phyloP scores from a whole-genome alignment of 2,888 invertebrate species.

The Epinotia ramella region DNA sequence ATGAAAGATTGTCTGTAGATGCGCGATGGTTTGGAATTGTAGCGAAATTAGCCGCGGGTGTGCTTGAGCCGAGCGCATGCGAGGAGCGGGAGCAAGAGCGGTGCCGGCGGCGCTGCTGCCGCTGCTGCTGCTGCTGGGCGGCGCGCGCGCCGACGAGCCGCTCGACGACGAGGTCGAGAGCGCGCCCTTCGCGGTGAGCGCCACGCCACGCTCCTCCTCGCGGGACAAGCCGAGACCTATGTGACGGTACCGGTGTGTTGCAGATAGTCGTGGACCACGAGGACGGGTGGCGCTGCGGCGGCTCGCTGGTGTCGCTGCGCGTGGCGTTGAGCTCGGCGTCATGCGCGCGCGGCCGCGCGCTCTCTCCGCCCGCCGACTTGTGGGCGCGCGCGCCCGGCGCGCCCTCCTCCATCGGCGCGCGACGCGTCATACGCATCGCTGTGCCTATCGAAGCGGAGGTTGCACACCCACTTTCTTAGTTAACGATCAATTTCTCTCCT shows the following conservation, averaged over 20 bases:
- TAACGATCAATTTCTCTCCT: too few relatives aligned
- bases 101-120: conserved; percentile 47
- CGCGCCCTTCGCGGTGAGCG: conserved; percentile 65
- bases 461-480: not conserved
- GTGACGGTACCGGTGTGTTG: not conserved
- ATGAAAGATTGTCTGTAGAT: not conserved
- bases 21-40: conserved; percentile 11
- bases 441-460: conserved; percentile 43
- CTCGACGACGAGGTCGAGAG: conserved; percentile 59
- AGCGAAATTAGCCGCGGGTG: not conserved
- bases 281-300: conserved; percentile 55
- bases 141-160: conserved; percentile 41
- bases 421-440: conserved; percentile 50
- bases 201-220: not conserved
- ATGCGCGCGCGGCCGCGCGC: conserved; percentile 55
- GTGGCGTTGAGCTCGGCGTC: conserved; percentile 63
- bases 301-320: conserved; percentile 61
- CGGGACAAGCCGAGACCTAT: too few relatives aligned
- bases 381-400: conserved; percentile 52
- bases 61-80: conserved; percentile 14
- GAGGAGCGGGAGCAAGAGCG: conserved; percentile 24
- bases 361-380: conserved; percentile 52
- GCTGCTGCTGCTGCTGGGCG: conserved; percentile 45
- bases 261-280: conserved; percentile 63
- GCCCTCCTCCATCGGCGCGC: conserved; percentile 46